A percentile compares a stretch with the other conserved stretches of the same genome.
Conservation (phyloP, 2,888 invertebrate species). For the Pachydiplax longipennis region DNA sequence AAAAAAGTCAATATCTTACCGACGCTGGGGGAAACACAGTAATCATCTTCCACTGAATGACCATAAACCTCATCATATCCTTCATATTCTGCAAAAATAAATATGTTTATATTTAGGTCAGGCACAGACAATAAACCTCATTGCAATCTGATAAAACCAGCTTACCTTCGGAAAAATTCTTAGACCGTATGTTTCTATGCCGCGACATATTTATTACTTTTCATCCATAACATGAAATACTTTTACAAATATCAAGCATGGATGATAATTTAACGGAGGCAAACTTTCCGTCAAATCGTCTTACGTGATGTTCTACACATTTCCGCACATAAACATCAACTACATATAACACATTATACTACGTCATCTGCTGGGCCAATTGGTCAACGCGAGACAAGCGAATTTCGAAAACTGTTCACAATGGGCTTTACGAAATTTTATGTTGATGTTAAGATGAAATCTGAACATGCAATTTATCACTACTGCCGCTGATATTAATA, state of each 20-base stretch:
- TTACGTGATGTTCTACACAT: background rate
- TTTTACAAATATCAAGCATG: background rate
- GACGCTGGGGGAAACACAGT: conserved; percentile 88
- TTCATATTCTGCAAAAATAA: conserved; percentile 75
- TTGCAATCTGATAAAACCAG: conserved; percentile 17
- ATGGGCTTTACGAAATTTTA: background rate
- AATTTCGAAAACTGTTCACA: background rate
- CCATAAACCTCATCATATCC: conserved; percentile 91
- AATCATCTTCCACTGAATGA: conserved; percentile 93
- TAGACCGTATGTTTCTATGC: conserved; percentile 83
- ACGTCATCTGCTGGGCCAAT: conserved; percentile 27
- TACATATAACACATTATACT: background rate
- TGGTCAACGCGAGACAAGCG: background rate
- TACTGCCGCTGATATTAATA: no score
- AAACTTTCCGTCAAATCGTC: background rate
- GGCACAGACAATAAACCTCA: background rate
- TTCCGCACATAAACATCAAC: background rate
- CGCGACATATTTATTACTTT: conserved; percentile 73
- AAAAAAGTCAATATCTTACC: conserved; percentile 55
- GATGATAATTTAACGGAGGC: background rate
- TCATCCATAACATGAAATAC: background rate
- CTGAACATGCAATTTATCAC: background rate
- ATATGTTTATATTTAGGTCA: background rate
- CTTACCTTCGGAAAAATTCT: conserved; percentile 82
- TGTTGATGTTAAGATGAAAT: background rate